Conservation (phyloP, 1,140 invertebrate genomes). For the Bombus confusus region DNA sequence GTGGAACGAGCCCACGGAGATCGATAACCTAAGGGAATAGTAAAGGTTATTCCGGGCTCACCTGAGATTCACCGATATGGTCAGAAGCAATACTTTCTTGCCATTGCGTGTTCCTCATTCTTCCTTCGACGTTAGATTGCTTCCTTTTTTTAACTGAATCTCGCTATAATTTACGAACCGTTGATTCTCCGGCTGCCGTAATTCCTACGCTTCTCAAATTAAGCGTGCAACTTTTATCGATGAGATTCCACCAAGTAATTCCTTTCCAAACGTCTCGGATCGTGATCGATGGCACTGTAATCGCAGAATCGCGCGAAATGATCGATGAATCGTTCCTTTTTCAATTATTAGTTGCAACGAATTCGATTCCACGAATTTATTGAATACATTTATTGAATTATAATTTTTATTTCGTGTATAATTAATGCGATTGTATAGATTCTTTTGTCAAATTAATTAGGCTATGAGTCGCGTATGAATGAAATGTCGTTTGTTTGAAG, state of each 20-base stretch:
- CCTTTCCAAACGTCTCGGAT: not conserved
- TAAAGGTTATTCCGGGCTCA: constrained; percentile 53
- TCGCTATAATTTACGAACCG: constrained; percentile 14
- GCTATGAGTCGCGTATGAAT: too few relatives aligned
- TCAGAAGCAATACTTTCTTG: constrained; percentile 34
- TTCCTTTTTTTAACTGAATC: constrained; percentile 6
- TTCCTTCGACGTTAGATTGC: constrained; percentile 3
- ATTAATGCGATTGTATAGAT: too few relatives aligned
- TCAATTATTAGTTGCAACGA: too few relatives aligned
- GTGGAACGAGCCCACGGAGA: constrained; percentile 45
- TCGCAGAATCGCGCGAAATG: not conserved
- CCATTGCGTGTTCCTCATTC: constrained; percentile 14
- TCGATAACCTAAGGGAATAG: constrained; percentile 59
- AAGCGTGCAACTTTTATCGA: constrained; percentile 22
- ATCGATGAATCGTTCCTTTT: not conserved
- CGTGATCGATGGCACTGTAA: not conserved
- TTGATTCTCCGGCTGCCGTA: not conserved
- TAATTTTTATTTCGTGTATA: too few relatives aligned
- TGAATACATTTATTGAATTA: too few relatives aligned
- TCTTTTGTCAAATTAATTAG: too few relatives aligned
- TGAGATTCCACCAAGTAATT: constrained; percentile 1
- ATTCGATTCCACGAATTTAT: too few relatives aligned
- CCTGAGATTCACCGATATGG: constrained; percentile 55
- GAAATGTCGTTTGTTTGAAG: too few relatives aligned
- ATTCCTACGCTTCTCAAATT: constrained; percentile 7